These are phyloP conservation scores for Sphinx pinastri DNA, from an alignment of 2,888 invertebrate genomes.

Conservation along the genomic window DNA sequence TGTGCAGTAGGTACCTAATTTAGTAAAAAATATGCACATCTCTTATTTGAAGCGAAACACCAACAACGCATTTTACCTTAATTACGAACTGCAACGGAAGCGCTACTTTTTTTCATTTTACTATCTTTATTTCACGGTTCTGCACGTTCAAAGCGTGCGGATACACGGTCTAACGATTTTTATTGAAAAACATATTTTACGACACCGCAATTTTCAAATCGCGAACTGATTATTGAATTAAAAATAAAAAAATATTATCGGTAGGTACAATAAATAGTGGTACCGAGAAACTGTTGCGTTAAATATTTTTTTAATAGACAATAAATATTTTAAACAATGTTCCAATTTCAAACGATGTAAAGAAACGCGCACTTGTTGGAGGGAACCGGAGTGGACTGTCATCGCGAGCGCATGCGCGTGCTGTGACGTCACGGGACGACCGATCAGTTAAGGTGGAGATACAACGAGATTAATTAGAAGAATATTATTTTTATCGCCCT, in stretches of 20 bases:
- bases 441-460: slow-evolving; percentile 44
- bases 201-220: too few relatives aligned
- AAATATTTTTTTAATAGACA: not conserved
- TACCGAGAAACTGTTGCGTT: too few relatives aligned
- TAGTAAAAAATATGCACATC: not conserved
- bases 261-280: too few relatives aligned
- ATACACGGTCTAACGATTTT: slow-evolving; percentile 52
- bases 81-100: slow-evolving; percentile 16
- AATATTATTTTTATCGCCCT: slow-evolving; percentile 10
- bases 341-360: slow-evolving; percentile 30
- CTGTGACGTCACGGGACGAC: slow-evolving; percentile 47
- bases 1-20: too few relatives aligned
- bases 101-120: slow-evolving; percentile 37
- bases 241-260: too few relatives aligned
- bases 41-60: not conserved
- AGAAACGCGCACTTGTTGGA: slow-evolving; percentile 54
- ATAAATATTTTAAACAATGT: not conserved
- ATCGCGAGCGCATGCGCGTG: slow-evolving; percentile 54
- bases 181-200: not conserved
- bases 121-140: slow-evolving; percentile 39
- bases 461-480: slow-evolving; percentile 47
- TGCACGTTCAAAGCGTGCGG: slow-evolving; percentile 45
- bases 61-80: not conserved
- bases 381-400: slow-evolving; percentile 62
- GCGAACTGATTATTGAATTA: too few relatives aligned